Conservation (phyloP, 2,797 vertebrate genomes). For the Pristis pectinata region DNA sequence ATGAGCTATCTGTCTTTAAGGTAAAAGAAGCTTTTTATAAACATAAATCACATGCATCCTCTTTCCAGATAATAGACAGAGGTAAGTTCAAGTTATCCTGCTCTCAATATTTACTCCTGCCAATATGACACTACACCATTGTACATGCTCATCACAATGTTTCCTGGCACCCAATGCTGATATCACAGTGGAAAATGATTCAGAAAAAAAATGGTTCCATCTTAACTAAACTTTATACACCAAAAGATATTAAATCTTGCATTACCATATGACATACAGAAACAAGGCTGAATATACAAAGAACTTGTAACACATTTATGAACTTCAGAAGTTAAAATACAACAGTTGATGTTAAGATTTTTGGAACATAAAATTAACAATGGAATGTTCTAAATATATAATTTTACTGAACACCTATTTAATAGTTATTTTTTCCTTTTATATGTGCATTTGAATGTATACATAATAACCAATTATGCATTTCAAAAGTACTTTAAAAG, state of each 20-base stretch:
- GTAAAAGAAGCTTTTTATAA: not conserved
- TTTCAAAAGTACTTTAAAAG: not conserved
- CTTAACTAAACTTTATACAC: not conserved
- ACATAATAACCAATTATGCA: not conserved
- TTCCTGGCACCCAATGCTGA: not conserved
- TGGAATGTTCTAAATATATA: too few species aligned
- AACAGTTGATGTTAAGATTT: not conserved
- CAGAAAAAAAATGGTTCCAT: not conserved
- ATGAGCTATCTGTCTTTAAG: not conserved
- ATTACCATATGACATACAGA: not conserved
- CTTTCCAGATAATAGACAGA: not conserved
- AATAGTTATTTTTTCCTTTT: not conserved
- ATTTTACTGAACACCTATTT: not conserved
- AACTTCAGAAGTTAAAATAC: not conserved
- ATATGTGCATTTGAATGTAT: not conserved
- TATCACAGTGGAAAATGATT: not conserved
- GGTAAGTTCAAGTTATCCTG: not conserved
- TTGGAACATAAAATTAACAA: not conserved
- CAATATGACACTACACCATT: not conserved
- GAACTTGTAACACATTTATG: not conserved
- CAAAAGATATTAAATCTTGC: not conserved
- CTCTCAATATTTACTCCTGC: not conserved
- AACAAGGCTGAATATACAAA: not conserved
- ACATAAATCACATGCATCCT: not conserved
- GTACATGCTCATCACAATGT: not conserved